phyloP scores from a whole-genome alignment of 2,888 invertebrate genomes.

The Acleris emargana region DNA sequence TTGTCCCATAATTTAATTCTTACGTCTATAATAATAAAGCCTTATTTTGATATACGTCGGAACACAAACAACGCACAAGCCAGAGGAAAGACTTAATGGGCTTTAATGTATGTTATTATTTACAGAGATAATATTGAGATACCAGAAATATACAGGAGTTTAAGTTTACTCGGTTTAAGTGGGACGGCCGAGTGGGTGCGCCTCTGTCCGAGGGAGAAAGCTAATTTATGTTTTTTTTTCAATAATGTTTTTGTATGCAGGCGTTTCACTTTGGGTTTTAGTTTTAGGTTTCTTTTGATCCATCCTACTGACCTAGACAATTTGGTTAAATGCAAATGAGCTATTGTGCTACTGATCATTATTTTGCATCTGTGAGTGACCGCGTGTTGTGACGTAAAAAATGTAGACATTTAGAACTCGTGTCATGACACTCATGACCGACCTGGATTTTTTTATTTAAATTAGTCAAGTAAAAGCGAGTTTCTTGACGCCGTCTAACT shows the following conservation, averaged over 20 bases:
- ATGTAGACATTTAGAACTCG: too few species aligned
- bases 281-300: slow-evolving; percentile 22
- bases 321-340: background rate
- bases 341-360: slow-evolving; percentile 1
- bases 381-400: too few species aligned
- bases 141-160: slow-evolving; percentile 25
- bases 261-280: slow-evolving; percentile 15
- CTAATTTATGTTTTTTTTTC: slow-evolving; percentile 22
- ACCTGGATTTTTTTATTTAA: too few species aligned
- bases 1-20: background rate
- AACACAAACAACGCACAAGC: too few species aligned
- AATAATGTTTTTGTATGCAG: slow-evolving; percentile 23
- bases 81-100: slow-evolving; percentile 11
- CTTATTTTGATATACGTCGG: background rate
- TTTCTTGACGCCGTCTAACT: too few species aligned
- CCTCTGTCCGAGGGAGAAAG: slow-evolving; percentile 31
- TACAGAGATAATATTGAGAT: slow-evolving; percentile 35
- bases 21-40: background rate
- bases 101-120: slow-evolving; percentile 33
- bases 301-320: slow-evolving; percentile 20
- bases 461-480: too few species aligned
- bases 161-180: slow-evolving; percentile 27
- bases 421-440: too few species aligned
- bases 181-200: slow-evolving; percentile 28
- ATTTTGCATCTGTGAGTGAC: background rate